Evolutionary conservation across 2,888 invertebrate species (phyloP).

Genomic region (Amblyjoppa proteus): DNA sequence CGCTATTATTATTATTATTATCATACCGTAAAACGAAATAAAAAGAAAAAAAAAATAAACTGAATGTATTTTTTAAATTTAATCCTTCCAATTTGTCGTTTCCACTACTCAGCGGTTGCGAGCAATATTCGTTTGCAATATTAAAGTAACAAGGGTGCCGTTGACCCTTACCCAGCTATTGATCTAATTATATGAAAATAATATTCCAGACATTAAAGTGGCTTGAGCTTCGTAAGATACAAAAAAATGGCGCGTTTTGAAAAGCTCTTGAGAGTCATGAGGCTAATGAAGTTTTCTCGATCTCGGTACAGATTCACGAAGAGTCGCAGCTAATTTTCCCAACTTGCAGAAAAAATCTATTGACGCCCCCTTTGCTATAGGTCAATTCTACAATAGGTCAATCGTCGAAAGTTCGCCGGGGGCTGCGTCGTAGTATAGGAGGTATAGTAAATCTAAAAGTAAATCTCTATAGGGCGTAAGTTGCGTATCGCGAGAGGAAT

Average conservation of each 20-base stretch:
- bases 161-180: not conserved
- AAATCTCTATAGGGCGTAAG: not conserved
- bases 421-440: not conserved
- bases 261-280: not conserved
- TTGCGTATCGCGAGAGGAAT: not conserved
- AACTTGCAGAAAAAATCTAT: not conserved
- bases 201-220: not conserved
- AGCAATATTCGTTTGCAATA: not conserved
- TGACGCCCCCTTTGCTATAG: not conserved
- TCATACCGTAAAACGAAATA: conserved; percentile 62
- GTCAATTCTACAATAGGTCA: conserved; percentile 5
- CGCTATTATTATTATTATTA: conserved; percentile 69
- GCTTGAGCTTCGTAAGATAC: not conserved
- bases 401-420: conserved; percentile 6
- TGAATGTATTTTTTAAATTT: not conserved
- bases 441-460: not conserved
- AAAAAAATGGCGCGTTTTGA: not conserved
- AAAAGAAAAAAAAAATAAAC: conserved; percentile 62
- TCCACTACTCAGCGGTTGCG: not conserved
- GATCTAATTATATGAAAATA: not conserved
- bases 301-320: not conserved
- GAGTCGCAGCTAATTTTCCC: not conserved
- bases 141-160: not conserved
- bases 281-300: not conserved
- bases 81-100: not conserved